Evolutionary conservation across 2,797 vertebrate species (phyloP), one percentile per base, ranked within the genome.

Genomic region (Threskiornis aethiopicus): DNA sequence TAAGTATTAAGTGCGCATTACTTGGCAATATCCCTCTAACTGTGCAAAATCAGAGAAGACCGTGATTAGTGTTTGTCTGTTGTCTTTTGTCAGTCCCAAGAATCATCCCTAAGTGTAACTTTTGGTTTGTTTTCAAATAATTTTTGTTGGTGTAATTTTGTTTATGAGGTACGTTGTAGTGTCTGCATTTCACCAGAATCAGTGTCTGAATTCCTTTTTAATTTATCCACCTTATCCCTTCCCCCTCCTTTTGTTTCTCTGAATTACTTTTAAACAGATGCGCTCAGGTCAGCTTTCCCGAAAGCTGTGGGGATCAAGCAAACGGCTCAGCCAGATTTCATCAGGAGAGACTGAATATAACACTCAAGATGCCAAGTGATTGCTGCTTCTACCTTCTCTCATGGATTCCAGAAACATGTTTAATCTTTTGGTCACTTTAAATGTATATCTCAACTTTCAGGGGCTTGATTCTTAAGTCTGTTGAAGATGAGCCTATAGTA

Each of bases 251-350:
- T 96, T 93, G 88, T 98, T 97, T 98, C 84, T 98, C 95, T 98
- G 97, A 57, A 97, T 98, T 98, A 69, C 96, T 97, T 97, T 97
- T 97, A 97, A 98, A 98, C 99, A 99, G 99, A 99, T 99, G 98
- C 99, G 99, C 89, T 99, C 98, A 59, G 98, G 99, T 97, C 99
- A 99, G 98, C 99, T 99, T 97, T 99, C 99, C 44, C 98, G 99
- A 98, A 99, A 99, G 98, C 98, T 99, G 95, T 99, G 99, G 99
- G 99, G 99, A 96, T 99, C 99, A 97, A 99, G 99, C 98, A 99
- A 99, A 98, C 98, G 99, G 66, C 98, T 99, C 97, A 99, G 98
- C 97, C 99, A 99, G 98, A 99, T 99, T 97, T 99, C 99, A 88
- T 98, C 99, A 87, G 99, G 99, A 97, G 99, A 99, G 98, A 99